phyloP scores from a whole-genome alignment of 1,140 invertebrate species.

The Thaumetopoea pityocampa region DNA sequence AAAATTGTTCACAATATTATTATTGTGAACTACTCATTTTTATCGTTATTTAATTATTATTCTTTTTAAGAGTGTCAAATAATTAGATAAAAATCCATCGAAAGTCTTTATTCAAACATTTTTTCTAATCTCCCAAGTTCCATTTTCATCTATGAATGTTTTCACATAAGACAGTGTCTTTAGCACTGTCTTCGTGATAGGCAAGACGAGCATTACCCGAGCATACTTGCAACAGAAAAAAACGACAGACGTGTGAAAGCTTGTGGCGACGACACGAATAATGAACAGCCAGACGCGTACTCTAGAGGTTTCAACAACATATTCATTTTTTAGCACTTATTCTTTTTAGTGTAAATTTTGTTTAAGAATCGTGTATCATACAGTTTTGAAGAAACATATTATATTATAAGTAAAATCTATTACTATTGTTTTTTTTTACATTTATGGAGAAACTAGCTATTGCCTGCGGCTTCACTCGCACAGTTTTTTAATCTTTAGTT shows the following conservation, averaged over 20 bases:
- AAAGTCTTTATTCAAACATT: slow-evolving; percentile 2
- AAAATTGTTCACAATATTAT: too few species aligned
- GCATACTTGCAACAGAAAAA: slow-evolving; percentile 10
- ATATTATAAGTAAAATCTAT: too few species aligned
- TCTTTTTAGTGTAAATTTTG: slow-evolving; percentile 3
- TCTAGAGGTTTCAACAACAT: slow-evolving; percentile 1
- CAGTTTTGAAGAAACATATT: too few species aligned
- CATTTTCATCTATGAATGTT: slow-evolving; percentile 1
- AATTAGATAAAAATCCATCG: too few species aligned
- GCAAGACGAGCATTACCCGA: slow-evolving; percentile 9
- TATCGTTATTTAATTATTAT: too few species aligned
- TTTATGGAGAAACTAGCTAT: too few species aligned
- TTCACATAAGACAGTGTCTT: slow-evolving; percentile 12
- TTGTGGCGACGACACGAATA: background rate
- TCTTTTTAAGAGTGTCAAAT: too few species aligned
- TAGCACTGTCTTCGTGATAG: slow-evolving; percentile 12
- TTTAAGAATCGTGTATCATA: too few species aligned
- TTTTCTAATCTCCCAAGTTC: background rate
- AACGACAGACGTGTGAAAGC: slow-evolving; percentile 13
- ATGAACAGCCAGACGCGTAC: slow-evolving; percentile 4
- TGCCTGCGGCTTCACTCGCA: too few species aligned
- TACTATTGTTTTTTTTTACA: too few species aligned
- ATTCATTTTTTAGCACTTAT: slow-evolving; percentile 4
- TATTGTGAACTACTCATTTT: too few species aligned
- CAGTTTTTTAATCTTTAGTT: too few species aligned